Base-by-base conservation (phyloP, 2,113 vertebrate genomes). In the Lamprologus lemairii region DNA sequence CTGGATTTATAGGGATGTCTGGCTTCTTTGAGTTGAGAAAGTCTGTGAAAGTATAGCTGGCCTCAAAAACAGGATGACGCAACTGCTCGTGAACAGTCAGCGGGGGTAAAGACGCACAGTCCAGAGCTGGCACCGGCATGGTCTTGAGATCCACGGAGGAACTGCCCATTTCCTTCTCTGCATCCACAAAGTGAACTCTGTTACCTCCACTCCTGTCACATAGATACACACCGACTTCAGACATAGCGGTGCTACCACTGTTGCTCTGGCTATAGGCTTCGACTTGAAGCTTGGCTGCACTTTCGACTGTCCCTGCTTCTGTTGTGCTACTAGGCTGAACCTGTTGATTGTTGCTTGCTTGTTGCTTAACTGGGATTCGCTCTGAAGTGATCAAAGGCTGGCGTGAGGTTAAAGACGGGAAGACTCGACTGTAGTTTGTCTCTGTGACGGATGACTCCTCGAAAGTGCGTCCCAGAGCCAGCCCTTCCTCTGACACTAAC, bases 81-180 rank as follows among this genome's bases (percentile, higher is more conserved):
- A 97, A 93, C 87, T 89, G 96, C 91, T 97, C 97, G 6, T 96
- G 95, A 45, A 97, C 94, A 6, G 92, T 97, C 58, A 97, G 80
- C 0, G 96, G 97, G 45, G 96, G 97, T 75, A 97, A 89, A 63
- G 96, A 97, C 3, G 96, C 94, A 33, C 90, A 95, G 73, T 90
- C 93, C 88, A 91, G 81, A 9, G 54, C 26, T 11, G 79, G 9
- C 35, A 80, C 55, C 1, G 81, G 21, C 81, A 82, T 86, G 40
- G 80, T 86, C 23, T 40, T 88, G 23, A 87, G 23, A 83, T 73
- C 89, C 68, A 75, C 68, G 9, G 88, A 73, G 55, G 81, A 86
- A 71, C 17, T 80, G 21, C 16, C 31, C 5, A 85, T 89, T 83
- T 86, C 17, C 82, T 93, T 94, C 58, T 95, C 89, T 19, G 31